A percentile compares a stretch with the other conserved stretches of the same genome.
Evolutionary conservation across 2,888 invertebrate species (phyloP).

Genomic region (Mesorhabditis sp.): DNA sequence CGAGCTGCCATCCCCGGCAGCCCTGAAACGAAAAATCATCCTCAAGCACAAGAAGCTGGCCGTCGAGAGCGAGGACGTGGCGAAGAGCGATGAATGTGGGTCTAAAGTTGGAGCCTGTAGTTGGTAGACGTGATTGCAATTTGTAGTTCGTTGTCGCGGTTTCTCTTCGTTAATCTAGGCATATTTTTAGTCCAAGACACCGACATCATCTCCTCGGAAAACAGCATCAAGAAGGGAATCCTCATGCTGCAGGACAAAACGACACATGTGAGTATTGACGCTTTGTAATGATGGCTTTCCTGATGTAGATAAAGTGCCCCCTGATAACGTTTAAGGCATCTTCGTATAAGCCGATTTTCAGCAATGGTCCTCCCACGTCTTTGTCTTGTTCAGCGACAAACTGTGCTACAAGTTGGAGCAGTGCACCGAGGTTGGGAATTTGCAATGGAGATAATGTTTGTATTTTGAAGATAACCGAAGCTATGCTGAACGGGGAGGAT

Average conservation of each 20-base stretch:
- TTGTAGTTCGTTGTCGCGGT: conserved; percentile 7
- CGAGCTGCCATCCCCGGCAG: conserved; percentile 61
- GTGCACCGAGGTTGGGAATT: conserved; percentile 27
- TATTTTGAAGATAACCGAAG: not conserved
- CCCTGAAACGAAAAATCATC: conserved; percentile 61
- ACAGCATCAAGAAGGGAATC: conserved; percentile 48
- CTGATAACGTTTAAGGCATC: not conserved
- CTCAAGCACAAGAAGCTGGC: conserved; percentile 60
- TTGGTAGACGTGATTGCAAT: not conserved
- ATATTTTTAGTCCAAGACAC: conserved; percentile 41
- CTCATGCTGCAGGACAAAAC: conserved; percentile 40
- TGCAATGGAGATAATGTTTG: too few relatives aligned
- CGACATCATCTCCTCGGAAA: conserved; percentile 41
- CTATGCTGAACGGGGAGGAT: conserved; percentile 20
- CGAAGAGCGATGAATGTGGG: conserved; percentile 35
- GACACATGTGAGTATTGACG: conserved; percentile 21
- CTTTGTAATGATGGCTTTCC: not conserved
- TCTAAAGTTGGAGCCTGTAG: not conserved
- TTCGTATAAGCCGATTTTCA: conserved; percentile 12
- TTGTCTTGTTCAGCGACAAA: conserved; percentile 53
- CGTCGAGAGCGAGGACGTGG: conserved; percentile 41
- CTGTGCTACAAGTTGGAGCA: conserved; percentile 48
- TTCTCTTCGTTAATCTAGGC: not conserved
- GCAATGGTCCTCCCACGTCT: conserved; percentile 53
- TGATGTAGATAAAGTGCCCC: not conserved